phyloP scores from a whole-genome alignment of 1,140 invertebrate species.

The Drosophila serrata region DNA sequence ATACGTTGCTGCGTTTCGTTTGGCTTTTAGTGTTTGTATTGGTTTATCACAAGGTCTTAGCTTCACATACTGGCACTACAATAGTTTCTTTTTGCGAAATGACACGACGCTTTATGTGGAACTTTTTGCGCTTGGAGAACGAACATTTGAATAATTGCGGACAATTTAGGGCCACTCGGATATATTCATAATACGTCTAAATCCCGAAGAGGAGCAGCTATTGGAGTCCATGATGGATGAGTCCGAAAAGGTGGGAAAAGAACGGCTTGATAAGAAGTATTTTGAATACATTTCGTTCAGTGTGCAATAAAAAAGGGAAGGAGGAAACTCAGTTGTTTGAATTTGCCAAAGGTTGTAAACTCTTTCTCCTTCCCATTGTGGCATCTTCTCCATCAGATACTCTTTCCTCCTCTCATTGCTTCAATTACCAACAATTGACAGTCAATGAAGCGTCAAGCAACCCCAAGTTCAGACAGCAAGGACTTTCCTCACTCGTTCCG shows the following conservation, averaged over 20 bases:
- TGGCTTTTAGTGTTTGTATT: constrained; percentile 95
- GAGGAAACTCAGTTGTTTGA: neutral
- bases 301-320: neutral
- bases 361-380: neutral
- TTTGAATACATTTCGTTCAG: constrained; percentile 8
- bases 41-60: constrained; percentile 86
- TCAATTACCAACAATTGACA: constrained; percentile 52
- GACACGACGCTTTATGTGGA: constrained; percentile 66
- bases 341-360: neutral
- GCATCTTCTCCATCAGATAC: neutral
- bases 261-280: constrained; percentile 29
- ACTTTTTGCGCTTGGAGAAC: constrained; percentile 67
- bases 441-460: constrained; percentile 54
- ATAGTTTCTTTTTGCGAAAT: constrained; percentile 51
- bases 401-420: neutral
- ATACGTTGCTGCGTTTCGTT: constrained; percentile 95
- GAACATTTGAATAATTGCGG: constrained; percentile 72
- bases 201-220: constrained; percentile 16
- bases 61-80: constrained; percentile 29
- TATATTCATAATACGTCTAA: constrained; percentile 40
- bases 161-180: constrained; percentile 60
- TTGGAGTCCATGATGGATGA: constrained; percentile 45
- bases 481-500: constrained; percentile 5
- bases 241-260: neutral
- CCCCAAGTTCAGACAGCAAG: neutral